A percentile compares a stretch with the other conserved stretches of the same genome.
Conservation (phyloP, 35 echinoderm and acorn worm genomes). For the Anneissia japonica region DNA sequence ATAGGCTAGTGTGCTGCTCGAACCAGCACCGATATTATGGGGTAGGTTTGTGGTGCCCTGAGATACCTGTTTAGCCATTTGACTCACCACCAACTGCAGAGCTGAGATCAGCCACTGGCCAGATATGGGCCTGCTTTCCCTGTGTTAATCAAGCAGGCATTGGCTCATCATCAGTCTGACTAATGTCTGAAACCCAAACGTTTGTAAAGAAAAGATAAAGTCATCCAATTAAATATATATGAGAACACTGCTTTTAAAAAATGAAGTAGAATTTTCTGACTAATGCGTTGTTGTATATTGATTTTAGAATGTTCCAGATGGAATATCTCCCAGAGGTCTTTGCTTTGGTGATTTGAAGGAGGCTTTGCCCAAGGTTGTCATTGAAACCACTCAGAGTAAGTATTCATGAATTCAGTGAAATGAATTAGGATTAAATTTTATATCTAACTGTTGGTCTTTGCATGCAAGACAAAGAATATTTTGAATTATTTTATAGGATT, state of each 20-base stretch:
- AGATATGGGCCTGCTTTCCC: no score
- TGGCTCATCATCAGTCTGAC: neutral
- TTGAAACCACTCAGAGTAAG: slow-evolving; percentile 77
- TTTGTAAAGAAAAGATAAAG: neutral
- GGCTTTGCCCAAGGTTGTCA: slow-evolving; percentile 53
- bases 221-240: neutral
- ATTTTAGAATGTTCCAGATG: slow-evolving; percentile 37
- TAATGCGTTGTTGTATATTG: neutral
- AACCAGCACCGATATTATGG: no score
- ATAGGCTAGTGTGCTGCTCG: no score
- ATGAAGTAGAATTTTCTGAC: neutral
- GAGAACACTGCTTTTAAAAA: neutral
- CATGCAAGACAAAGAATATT: no score
- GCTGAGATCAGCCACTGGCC: no score
- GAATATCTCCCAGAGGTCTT: slow-evolving; percentile 46
- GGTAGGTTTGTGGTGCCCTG: no score
- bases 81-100: no score
- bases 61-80: no score
- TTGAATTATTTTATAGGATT: no score
- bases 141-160: neutral
- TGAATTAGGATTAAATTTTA: neutral
- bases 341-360: slow-evolving; percentile 65
- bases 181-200: neutral
- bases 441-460: neutral
- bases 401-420: neutral